Evolutionary conservation across 1,140 invertebrate genomes (phyloP).

Genomic region (Apolygus lucorum): DNA sequence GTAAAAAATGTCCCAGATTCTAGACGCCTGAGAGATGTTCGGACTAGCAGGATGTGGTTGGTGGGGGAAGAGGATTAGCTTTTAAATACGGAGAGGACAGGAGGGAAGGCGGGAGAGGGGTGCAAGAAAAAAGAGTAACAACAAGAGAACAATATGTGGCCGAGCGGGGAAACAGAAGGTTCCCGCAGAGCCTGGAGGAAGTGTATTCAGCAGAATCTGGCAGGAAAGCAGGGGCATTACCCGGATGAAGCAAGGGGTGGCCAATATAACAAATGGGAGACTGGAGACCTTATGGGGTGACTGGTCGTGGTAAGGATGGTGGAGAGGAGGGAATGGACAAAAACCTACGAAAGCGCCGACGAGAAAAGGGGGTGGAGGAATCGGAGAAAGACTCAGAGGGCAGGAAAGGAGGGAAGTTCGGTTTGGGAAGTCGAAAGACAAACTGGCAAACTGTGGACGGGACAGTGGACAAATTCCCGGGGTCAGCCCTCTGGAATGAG

Average conservation of each 20-base stretch:
- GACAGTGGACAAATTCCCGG: conserved; percentile 25
- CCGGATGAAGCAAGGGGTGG: conserved; percentile 1
- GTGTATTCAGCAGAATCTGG: conserved; percentile 32
- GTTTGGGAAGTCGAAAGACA: conserved; percentile 26
- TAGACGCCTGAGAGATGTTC: neutral
- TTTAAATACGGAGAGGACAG: conserved; percentile 5
- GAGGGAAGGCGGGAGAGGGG: neutral
- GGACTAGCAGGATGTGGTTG: neutral
- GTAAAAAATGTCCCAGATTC: conserved; percentile 15
- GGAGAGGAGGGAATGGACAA: neutral
- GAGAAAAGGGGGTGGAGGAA: neutral
- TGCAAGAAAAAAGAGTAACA: neutral
- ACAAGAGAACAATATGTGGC: conserved; percentile 16
- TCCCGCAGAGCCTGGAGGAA: neutral
- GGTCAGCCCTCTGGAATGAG: no score
- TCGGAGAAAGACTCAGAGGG: no score
- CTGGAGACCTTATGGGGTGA: neutral
- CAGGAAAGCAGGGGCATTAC: conserved; percentile 19
- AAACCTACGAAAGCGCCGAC: neutral
- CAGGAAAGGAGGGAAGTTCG: neutral
- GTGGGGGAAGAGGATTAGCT: conserved; percentile 12
- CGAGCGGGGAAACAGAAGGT: neutral
- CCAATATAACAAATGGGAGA: conserved; percentile 30
- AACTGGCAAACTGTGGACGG: conserved; percentile 31
- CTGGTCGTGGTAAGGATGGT: neutral